These are phyloP conservation scores for Macrosoma leucophasiata DNA, from an alignment of 2,888 invertebrate species.

Conservation along the genomic window DNA sequence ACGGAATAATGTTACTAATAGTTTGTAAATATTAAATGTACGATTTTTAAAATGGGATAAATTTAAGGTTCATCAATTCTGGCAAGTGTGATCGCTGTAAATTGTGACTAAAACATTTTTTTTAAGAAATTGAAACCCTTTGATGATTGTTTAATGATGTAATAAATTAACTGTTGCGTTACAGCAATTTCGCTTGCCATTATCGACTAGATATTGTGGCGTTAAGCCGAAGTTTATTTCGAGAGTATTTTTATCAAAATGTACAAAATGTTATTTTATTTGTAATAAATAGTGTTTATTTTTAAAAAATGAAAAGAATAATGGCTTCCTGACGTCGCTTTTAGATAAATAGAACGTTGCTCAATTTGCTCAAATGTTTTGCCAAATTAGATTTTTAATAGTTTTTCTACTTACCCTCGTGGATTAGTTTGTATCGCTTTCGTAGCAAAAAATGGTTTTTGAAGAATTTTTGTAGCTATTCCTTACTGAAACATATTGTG, in stretches of 20 bases:
- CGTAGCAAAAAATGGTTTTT: too few species aligned
- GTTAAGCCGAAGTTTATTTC: slow-evolving; percentile 28
- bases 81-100: slow-evolving; percentile 7
- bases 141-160: slow-evolving; percentile 1
- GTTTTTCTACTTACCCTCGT: slow-evolving; percentile 5
- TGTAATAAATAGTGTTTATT: slow-evolving; percentile 23
- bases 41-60: slow-evolving; percentile 29
- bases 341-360: slow-evolving; percentile 47
- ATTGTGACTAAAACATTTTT: slow-evolving; percentile 3
- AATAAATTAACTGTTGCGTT: slow-evolving; percentile 2
- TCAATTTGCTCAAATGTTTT: slow-evolving; percentile 68
- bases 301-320: too few species aligned
- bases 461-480: too few species aligned
- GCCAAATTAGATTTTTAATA: slow-evolving; percentile 29
- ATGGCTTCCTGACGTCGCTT: slow-evolving; percentile 45
- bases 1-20: slow-evolving; percentile 33
- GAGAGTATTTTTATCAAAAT: slow-evolving; percentile 44
- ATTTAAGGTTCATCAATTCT: slow-evolving; percentile 12
- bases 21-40: slow-evolving; percentile 42
- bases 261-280: slow-evolving; percentile 34
- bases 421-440: too few species aligned
- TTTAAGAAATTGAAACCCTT: slow-evolving; percentile 3
- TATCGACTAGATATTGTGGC: slow-evolving; percentile 1
- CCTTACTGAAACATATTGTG: too few species aligned
- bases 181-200: slow-evolving; percentile 2